Conservation (phyloP, 2,113 vertebrate genomes). For the Axis porcinus region DNA sequence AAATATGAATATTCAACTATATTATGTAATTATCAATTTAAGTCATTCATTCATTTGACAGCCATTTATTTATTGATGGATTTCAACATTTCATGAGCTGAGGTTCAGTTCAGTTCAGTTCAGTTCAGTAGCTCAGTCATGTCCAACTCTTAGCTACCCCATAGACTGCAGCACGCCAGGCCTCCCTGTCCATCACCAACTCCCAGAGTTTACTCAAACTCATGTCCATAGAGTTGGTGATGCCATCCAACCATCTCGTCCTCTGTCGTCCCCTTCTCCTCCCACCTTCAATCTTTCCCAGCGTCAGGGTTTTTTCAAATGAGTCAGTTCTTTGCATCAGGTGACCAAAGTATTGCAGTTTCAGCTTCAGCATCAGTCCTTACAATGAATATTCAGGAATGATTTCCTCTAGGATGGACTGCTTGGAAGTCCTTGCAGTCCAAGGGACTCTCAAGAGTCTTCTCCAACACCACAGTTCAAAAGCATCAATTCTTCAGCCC, state of each 20-base stretch:
- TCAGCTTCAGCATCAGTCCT: neutral
- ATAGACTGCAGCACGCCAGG: neutral
- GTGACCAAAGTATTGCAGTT: neutral
- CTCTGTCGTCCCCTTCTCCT: neutral
- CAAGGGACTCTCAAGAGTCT: neutral
- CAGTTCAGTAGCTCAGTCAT: neutral
- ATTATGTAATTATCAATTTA: neutral
- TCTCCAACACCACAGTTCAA: neutral
- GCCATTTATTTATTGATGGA: neutral
- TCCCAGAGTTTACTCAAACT: neutral
- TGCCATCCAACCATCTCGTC: neutral
- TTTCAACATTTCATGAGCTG: neutral
- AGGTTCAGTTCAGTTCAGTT: neutral
- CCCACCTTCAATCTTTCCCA: neutral
- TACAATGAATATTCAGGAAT: neutral
- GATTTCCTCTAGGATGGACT: neutral
- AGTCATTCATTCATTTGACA: neutral
- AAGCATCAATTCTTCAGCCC: neutral
- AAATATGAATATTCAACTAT: constrained; percentile 5
- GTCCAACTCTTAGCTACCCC: neutral
- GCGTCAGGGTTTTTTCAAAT: neutral
- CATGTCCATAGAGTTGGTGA: neutral
- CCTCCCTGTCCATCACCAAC: neutral
- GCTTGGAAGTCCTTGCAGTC: neutral
- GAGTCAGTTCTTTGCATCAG: neutral